These are phyloP conservation scores for Oegoconia quadripuncta DNA, from an alignment of 2,888 invertebrate species.

Conservation along the genomic window DNA sequence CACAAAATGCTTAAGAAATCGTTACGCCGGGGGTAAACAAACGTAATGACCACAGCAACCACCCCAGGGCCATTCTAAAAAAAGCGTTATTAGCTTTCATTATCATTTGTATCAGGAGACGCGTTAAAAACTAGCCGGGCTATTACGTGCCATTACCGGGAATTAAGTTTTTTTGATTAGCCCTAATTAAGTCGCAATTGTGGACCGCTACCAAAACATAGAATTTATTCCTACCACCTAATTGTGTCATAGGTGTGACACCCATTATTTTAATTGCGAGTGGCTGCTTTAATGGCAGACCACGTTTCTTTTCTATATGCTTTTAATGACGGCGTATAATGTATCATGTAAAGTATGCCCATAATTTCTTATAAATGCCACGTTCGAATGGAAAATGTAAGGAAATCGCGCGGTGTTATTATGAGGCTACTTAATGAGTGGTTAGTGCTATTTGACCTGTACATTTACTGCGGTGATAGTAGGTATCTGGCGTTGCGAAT, in stretches of 20 bases:
- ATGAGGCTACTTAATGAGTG: constrained; percentile 5
- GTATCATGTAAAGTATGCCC: constrained; percentile 11
- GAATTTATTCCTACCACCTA: constrained; percentile 66
- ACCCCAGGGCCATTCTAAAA: constrained; percentile 25
- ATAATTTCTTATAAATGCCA: constrained; percentile 14
- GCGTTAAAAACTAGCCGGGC: constrained; percentile 28
- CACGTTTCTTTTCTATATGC: constrained; percentile 56
- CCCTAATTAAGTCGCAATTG: constrained; percentile 41
- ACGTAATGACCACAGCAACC: constrained; percentile 25
- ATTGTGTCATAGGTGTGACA: constrained; percentile 77
- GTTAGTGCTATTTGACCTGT: constrained; percentile 3
- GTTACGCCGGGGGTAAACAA: constrained; percentile 21
- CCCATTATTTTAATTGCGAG: constrained; percentile 76
- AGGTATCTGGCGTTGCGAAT: neutral
- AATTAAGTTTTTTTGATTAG: constrained; percentile 56
- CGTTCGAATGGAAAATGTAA: constrained; percentile 13
- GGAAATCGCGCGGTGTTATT: constrained; percentile 12
- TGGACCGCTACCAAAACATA: constrained; percentile 50
- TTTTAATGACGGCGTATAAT: constrained; percentile 35
- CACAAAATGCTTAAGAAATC: constrained; percentile 12
- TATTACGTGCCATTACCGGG: constrained; percentile 44
- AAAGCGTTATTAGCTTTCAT: constrained; percentile 35
- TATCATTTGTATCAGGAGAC: constrained; percentile 34
- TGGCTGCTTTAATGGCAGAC: constrained; percentile 59
- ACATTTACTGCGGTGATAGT: constrained; percentile 7